Conservation (phyloP, 2,113 vertebrate species). For the Ochotona princeps region DNA sequence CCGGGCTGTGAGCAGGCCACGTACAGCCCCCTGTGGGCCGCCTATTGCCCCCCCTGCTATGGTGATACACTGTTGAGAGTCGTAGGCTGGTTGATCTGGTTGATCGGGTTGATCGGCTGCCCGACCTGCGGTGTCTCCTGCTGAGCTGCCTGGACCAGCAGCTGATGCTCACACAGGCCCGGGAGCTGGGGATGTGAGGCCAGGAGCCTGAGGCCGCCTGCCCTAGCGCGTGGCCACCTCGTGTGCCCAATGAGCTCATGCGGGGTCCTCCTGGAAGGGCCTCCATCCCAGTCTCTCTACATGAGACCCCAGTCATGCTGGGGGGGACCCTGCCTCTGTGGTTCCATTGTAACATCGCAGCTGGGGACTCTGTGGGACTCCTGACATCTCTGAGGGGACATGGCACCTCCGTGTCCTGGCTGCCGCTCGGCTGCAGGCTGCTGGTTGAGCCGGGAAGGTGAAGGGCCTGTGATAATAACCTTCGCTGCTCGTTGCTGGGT, state of each 20-base stretch:
- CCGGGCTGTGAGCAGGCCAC: neutral
- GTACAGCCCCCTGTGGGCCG: neutral
- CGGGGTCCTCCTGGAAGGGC: rapidly evolving
- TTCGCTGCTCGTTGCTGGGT: constrained; percentile 7
- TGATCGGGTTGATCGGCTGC: too few species aligned
- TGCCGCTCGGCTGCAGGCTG: too few species aligned
- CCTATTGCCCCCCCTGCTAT: too few species aligned
- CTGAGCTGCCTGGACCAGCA: rapidly evolving
- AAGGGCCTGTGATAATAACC: constrained; percentile 45
- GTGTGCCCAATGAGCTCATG: rapidly evolving
- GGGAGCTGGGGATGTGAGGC: too few species aligned
- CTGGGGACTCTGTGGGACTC: too few species aligned
- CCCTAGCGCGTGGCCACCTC: rapidly evolving
- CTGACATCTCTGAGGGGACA: too few species aligned
- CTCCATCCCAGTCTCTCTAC: neutral
- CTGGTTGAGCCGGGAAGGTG: neutral
- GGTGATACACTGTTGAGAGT: too few species aligned
- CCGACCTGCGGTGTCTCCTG: rapidly evolving
- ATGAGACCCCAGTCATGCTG: rapidly evolving
- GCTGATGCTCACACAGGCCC: too few species aligned
- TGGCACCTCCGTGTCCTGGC: rapidly evolving
- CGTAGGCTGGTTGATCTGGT: too few species aligned
- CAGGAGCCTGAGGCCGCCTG: neutral
- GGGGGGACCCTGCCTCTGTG: neutral
- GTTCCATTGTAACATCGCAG: too few species aligned